A percentile compares a stretch with the other conserved stretches of the same genome.
phyloP scores from a whole-genome alignment of 2,888 invertebrate genomes.

The Eupithecia vulgata region DNA sequence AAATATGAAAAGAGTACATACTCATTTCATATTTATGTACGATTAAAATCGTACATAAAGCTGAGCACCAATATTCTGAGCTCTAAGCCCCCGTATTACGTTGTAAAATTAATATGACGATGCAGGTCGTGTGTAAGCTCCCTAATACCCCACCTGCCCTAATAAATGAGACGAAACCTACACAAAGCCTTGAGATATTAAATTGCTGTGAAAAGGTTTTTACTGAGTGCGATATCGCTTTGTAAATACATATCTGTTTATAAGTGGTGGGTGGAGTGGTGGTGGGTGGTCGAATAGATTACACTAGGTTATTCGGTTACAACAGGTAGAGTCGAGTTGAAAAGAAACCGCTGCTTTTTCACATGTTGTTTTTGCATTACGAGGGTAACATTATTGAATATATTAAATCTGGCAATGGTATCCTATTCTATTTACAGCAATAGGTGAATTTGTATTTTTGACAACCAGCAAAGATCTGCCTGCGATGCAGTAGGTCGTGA shows the following conservation, averaged over 20 bases:
- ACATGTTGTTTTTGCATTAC: background rate
- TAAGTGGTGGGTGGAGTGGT: no score
- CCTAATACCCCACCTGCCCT: conserved; percentile 34
- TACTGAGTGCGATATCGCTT: conserved; percentile 14
- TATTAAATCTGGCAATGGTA: background rate
- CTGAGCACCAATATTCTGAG: conserved; percentile 24
- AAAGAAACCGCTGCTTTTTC: background rate
- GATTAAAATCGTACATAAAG: conserved; percentile 28
- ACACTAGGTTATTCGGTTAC: no score
- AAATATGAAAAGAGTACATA: no score
- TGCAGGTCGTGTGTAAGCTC: conserved; percentile 30
- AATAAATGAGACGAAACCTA: conserved; percentile 32
- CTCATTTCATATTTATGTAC: conserved; percentile 2
- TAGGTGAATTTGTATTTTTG: no score
- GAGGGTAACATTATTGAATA: background rate
- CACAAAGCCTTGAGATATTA: conserved; percentile 25
- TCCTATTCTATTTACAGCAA: no score
- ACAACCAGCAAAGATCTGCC: no score
- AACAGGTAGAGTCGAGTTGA: no score
- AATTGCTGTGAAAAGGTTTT: conserved; percentile 11
- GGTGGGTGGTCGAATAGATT: no score
- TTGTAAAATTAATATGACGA: conserved; percentile 36
- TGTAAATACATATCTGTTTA: conserved; percentile 11
- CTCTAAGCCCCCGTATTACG: conserved; percentile 28
- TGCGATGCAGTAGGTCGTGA: no score